phyloP scores from a whole-genome alignment of 1,140 invertebrate genomes.

The Akabosia matsudoensis region DNA sequence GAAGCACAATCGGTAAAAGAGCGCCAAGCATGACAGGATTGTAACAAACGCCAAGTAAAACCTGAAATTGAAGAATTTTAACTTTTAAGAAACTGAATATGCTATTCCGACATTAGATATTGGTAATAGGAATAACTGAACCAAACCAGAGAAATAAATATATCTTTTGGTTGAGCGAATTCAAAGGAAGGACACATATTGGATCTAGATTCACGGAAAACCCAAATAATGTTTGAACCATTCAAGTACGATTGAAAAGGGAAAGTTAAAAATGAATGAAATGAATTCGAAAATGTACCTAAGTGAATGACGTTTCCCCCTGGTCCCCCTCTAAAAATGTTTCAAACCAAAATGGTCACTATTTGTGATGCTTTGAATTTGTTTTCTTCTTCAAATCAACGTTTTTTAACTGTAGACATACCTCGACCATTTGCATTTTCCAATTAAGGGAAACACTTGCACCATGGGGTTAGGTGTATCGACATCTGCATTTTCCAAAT shows the following conservation, averaged over 20 bases:
- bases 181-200: background rate
- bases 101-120: background rate
- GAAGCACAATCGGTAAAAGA: background rate
- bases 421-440: background rate
- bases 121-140: background rate
- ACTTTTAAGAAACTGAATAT: background rate
- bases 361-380: too few relatives aligned
- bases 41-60: background rate
- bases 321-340: background rate
- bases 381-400: too few relatives aligned
- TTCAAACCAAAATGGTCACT: background rate
- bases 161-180: background rate
- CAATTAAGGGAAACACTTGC: background rate
- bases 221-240: too few relatives aligned
- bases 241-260: too few relatives aligned
- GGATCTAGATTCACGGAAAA: background rate
- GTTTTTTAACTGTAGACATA: too few relatives aligned
- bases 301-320: background rate
- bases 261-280: background rate
- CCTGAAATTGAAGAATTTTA: background rate
- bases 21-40: background rate
- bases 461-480: background rate
- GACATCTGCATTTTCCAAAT: background rate
- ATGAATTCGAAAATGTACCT: background rate
- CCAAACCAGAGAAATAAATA: background rate